These are phyloP conservation scores for Athetis lepigone DNA, from an alignment of 2,888 invertebrate genomes.

Conservation along the genomic window DNA sequence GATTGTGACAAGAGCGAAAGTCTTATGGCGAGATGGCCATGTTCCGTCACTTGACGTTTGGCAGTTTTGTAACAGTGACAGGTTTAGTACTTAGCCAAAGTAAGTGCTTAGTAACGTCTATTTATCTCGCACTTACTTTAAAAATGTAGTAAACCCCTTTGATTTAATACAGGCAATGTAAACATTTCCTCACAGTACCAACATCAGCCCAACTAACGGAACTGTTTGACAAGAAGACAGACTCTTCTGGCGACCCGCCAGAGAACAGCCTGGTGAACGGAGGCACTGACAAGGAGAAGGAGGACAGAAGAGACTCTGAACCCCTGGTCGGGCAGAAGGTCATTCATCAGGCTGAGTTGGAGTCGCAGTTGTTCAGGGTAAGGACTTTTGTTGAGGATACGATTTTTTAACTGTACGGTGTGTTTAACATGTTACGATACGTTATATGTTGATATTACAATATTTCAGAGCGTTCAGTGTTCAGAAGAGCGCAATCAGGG, in stretches of 20 bases:
- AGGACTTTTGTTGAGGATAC: conserved; percentile 24
- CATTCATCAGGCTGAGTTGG: conserved; percentile 96
- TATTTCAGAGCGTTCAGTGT: too few species aligned
- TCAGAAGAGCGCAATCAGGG: too few species aligned
- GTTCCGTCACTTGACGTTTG: too few species aligned
- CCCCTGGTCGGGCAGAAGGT: conserved; percentile 79
- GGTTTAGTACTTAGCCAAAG: too few species aligned
- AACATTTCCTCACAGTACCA: conserved; percentile 71
- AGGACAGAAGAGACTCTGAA: conserved; percentile 79
- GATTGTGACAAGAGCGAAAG: too few species aligned
- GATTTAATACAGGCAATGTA: background rate
- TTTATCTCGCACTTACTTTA: too few species aligned
- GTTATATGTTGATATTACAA: too few species aligned
- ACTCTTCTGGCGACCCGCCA: conserved; percentile 75
- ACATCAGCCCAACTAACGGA: conserved; percentile 81
- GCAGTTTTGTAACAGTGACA: too few species aligned
- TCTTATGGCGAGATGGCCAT: too few species aligned
- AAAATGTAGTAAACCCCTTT: too few species aligned
- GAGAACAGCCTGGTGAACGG: conserved; percentile 76
- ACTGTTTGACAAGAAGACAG: conserved; percentile 82
- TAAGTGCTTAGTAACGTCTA: too few species aligned
- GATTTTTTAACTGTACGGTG: background rate
- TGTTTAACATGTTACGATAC: too few species aligned
- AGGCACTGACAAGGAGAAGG: conserved; percentile 75
- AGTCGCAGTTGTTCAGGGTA: conserved; percentile 96